Evolutionary conservation across 2,888 invertebrate genomes (phyloP).

Genomic region (Pecten maximus): DNA sequence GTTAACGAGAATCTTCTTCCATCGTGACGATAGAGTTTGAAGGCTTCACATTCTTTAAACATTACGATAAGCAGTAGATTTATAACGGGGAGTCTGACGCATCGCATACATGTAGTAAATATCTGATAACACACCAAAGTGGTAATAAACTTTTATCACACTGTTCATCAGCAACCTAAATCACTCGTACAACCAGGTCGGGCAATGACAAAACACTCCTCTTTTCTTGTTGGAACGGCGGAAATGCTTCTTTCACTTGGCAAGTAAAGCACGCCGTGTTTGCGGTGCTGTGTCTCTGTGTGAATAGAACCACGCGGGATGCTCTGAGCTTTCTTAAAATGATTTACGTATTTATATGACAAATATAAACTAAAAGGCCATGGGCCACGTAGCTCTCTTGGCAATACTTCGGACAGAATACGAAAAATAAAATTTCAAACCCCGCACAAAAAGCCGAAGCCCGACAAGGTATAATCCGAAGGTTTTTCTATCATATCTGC

Average conservation of each 20-base stretch:
- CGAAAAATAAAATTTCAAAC: no score
- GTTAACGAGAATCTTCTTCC: no score
- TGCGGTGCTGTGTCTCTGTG: not conserved
- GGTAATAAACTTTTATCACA: not conserved
- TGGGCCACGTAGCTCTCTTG: no score
- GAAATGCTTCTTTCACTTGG: not conserved
- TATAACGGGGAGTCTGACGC: not conserved
- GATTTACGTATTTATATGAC: no score
- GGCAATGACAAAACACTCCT: not conserved
- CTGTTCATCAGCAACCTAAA: constrained; percentile 2
- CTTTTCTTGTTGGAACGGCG: not conserved
- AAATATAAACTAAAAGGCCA: no score
- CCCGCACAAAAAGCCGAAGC: no score
- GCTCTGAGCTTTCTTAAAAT: no score
- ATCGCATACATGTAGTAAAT: not conserved
- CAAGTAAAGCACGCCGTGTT: not conserved
- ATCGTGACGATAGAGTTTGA: not conserved
- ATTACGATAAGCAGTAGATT: not conserved
- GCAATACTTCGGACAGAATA: no score
- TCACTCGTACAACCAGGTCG: not conserved
- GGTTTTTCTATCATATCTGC: no score
- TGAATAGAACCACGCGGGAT: no score
- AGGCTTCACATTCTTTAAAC: not conserved
- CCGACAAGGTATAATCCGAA: no score
- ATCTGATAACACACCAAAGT: not conserved